Evolutionary conservation across 2,888 invertebrate species (phyloP).

Genomic region (Erynnis tages): DNA sequence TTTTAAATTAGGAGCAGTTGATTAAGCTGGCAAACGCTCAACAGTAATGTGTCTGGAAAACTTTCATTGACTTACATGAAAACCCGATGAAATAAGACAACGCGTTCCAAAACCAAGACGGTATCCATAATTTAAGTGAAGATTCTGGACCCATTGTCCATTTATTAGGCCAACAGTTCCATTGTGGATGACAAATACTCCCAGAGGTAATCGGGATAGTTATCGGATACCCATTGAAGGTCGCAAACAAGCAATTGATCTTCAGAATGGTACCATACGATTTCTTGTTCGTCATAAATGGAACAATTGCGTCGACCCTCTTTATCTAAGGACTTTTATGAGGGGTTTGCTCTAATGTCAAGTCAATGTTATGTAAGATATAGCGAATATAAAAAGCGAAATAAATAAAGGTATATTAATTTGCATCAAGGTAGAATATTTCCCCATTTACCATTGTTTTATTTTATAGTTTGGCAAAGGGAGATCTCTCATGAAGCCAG

Average conservation of each 20-base stretch:
- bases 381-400: no score
- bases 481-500: no score
- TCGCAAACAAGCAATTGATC: constrained; percentile 18
- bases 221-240: constrained; percentile 16
- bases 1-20: no score
- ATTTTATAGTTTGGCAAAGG: no score
- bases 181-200: constrained; percentile 15
- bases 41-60: no score
- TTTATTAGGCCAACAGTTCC: constrained; percentile 18
- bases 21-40: no score
- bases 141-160: background rate
- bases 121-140: background rate
- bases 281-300: constrained; percentile 23
- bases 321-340: constrained; percentile 11
- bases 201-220: constrained; percentile 17
- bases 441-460: no score
- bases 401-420: no score
- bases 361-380: background rate
- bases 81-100: no score
- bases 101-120: no score
- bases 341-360: constrained; percentile 2
- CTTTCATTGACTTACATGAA: no score
- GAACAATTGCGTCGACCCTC: constrained; percentile 7
- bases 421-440: no score
- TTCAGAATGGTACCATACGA: constrained; percentile 10